Evolutionary conservation across 2,113 vertebrate species (phyloP), one percentile per base, ranked within the genome.

Genomic region (Notiomystis cincta): DNA sequence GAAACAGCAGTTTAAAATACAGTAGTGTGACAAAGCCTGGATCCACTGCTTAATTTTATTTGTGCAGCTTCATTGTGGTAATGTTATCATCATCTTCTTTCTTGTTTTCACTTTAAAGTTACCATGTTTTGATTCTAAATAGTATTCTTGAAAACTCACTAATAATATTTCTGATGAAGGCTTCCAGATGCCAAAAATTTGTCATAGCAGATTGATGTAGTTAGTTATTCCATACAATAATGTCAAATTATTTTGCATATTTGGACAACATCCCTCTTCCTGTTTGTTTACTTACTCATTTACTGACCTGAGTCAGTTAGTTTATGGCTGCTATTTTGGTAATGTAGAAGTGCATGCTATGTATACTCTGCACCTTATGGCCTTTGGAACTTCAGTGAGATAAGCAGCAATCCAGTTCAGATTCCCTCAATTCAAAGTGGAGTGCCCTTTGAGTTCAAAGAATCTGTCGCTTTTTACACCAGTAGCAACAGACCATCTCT

Each of bases 361-460:
- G 10, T 62, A n/a, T 47, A n/a, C 67, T 40, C 93, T 91, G 73
- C 84, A 80, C 89, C 78, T 84, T 5, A 0, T 20, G 79, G 73
- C 90, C 91, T 96, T 96, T 96, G 93, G 79, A 96, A 95, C 62
- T 28, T 25, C 19, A 18, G 35, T 14, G 50, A 95, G 86, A 89
- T 90, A 93, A 91, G 54, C 14, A 85, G 70, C 25, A 81, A 62
- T 27, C 19, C 48, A 76, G n/a, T 62, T 69, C 48, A 85, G 44
- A 72, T 85, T 72, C 73, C 42, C 23, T 79, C 47, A 66, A 45
- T 40, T 80, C 76, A 58, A 48, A 67, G 23, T 10, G 30, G 20
- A 78, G 23, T 38, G n/a, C 42, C 47, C 23, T 78, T 81, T 7
- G 9, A 28, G 53, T 85, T 92, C 60, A 69, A 64, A 76, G 76